Evolutionary conservation across 1,140 invertebrate genomes (phyloP).

Genomic region (Nomia melanderi): DNA sequence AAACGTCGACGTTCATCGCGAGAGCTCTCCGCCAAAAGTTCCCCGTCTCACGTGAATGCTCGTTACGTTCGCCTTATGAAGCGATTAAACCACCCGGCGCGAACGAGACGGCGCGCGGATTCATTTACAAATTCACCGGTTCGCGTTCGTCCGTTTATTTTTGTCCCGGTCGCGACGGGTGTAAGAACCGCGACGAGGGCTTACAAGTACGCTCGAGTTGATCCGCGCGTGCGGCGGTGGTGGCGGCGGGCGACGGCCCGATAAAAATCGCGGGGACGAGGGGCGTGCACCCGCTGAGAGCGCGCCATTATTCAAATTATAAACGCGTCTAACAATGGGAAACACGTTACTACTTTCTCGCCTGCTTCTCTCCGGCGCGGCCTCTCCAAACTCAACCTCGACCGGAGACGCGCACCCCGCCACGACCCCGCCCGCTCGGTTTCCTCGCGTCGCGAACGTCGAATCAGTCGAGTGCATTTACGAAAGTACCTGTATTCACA

Average conservation of each 20-base stretch:
- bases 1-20: not conserved
- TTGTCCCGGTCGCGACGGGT: not conserved
- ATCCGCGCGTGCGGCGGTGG: not conserved
- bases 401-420: not conserved
- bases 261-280: conserved; percentile 10
- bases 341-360: conserved; percentile 14
- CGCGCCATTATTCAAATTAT: conserved; percentile 33
- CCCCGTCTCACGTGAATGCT: not conserved
- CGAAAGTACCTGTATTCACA: conserved; percentile 59
- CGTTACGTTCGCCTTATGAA: not conserved
- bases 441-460: not conserved
- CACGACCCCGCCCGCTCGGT: not conserved
- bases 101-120: not conserved
- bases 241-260: no score
- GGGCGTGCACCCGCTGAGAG: not conserved
- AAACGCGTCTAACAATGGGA: conserved; percentile 29
- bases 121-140: not conserved
- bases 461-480: conserved; percentile 48
- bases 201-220: not conserved
- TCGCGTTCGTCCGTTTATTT: not conserved
- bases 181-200: not conserved
- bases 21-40: not conserved
- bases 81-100: conserved; percentile 12
- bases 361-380: not conserved
- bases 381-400: not conserved